Evolutionary conservation across 2,888 invertebrate genomes (phyloP).

Genomic region (Minunthozetes semirufus): DNA sequence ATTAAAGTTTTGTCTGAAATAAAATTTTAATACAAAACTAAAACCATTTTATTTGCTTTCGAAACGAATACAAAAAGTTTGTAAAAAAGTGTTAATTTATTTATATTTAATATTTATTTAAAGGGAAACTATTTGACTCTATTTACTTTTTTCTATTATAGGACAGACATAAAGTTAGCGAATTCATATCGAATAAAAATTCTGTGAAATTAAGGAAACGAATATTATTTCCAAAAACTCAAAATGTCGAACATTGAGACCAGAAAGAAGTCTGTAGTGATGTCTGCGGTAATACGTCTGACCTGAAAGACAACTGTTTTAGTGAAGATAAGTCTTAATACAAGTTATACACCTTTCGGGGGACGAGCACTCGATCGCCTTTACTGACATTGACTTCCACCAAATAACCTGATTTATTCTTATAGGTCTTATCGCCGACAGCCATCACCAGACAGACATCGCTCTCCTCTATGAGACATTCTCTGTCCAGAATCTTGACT

Average conservation of each 20-base stretch:
- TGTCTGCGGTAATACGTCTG: slow-evolving; percentile 15
- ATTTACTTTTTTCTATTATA: neutral
- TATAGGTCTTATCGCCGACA: slow-evolving; percentile 1
- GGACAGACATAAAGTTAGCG: neutral
- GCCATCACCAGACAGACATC: slow-evolving; percentile 23
- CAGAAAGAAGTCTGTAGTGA: slow-evolving; percentile 13
- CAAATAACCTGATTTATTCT: slow-evolving; percentile 24
- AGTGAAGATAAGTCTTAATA: too few species aligned
- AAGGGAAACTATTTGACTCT: neutral
- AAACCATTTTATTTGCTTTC: neutral
- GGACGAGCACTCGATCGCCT: slow-evolving; percentile 14
- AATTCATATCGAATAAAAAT: neutral
- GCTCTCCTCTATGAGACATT: slow-evolving; percentile 8
- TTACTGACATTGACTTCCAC: slow-evolving; percentile 9
- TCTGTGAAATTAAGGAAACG: neutral
- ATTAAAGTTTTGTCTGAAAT: neutral
- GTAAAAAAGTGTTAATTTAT: neutral
- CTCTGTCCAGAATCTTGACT: slow-evolving; percentile 13
- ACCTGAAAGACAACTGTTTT: too few species aligned
- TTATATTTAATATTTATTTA: neutral
- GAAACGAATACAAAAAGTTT: neutral
- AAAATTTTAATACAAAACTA: neutral
- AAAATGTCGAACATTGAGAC: slow-evolving; percentile 22
- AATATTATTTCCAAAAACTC: slow-evolving; percentile 26
- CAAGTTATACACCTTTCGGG: neutral